These are phyloP conservation scores for Thermophis baileyi DNA, from an alignment of 2,113 vertebrate genomes.

Conservation along the genomic window DNA sequence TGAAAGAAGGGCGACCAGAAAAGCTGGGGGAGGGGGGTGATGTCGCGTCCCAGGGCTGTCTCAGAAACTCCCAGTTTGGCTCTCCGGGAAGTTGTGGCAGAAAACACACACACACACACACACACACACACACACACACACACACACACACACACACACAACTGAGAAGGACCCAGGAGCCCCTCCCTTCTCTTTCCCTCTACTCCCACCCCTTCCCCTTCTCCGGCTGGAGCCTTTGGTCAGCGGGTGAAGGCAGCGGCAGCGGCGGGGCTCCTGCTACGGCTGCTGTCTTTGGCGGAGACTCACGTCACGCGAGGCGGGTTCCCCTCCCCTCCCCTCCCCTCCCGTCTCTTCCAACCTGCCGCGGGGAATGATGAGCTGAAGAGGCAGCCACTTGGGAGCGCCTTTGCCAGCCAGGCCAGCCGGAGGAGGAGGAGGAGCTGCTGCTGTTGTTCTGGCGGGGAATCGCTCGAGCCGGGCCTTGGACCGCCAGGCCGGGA, in stretches of 20 bases:
- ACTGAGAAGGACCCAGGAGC: neutral
- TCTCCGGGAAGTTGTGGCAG: neutral
- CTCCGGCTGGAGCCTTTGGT: conserved; percentile 23
- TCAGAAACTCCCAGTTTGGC: neutral
- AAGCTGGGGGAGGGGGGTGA: neutral
- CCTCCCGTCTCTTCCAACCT: conserved; percentile 36
- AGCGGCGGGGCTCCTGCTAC: conserved; percentile 45
- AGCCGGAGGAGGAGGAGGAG: neutral
- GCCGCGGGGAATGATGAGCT: conserved; percentile 33
- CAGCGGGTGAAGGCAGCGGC: conserved; percentile 11
- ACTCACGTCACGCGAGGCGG: conserved; percentile 58
- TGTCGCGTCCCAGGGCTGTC: neutral
- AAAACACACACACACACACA: neutral
- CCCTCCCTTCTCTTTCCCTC: neutral
- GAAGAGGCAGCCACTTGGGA: conserved; percentile 41
- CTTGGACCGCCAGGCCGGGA: neutral
- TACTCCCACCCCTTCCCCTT: conserved; percentile 1
- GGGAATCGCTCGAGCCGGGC: neutral
- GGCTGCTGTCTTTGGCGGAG: conserved; percentile 49
- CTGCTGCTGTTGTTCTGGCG: neutral
- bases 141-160: neutral
- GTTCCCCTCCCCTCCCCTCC: conserved; percentile 51
- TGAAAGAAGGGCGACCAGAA: neutral
- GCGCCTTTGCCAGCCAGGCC: neutral
- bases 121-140: no score